A percentile compares a stretch with the other conserved stretches of the same genome.
These are phyloP conservation scores for Diadophis punctatus DNA, from an alignment of 2,113 vertebrate genomes.

Conservation along the genomic window DNA sequence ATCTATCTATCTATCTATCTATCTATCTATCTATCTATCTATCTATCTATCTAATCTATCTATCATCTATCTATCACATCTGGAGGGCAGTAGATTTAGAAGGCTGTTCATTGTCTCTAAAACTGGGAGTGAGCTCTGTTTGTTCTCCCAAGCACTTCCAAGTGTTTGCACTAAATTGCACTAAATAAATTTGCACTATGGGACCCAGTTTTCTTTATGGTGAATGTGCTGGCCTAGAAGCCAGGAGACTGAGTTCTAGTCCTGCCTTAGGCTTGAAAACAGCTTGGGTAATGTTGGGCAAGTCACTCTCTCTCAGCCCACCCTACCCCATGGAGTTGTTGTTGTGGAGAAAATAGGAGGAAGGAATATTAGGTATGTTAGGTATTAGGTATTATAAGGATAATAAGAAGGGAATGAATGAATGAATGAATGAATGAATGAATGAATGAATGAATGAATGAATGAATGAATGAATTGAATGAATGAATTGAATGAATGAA, in stretches of 20 bases:
- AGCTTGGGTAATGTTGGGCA: background rate
- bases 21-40: no score
- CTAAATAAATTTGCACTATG: background rate
- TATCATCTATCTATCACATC: background rate
- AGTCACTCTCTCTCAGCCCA: background rate
- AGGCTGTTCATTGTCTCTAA: background rate
- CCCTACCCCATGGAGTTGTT: background rate
- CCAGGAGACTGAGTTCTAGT: background rate
- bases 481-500: no score
- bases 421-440: no score
- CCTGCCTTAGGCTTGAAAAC: background rate
- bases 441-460: no score
- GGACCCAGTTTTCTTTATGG: background rate
- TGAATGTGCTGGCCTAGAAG: background rate
- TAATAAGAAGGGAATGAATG: background rate
- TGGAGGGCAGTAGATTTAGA: background rate
- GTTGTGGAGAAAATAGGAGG: background rate
- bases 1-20: no score
- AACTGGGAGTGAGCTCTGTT: background rate
- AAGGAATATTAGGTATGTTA: background rate
- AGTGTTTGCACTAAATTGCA: background rate
- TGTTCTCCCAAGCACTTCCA: background rate
- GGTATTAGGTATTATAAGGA: background rate
- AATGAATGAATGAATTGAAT: no score
- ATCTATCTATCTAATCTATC: no score